Evolutionary conservation across 2,888 invertebrate genomes (phyloP), one percentile per base, ranked within the genome.

Genomic region (Cheilosia impressa): DNA sequence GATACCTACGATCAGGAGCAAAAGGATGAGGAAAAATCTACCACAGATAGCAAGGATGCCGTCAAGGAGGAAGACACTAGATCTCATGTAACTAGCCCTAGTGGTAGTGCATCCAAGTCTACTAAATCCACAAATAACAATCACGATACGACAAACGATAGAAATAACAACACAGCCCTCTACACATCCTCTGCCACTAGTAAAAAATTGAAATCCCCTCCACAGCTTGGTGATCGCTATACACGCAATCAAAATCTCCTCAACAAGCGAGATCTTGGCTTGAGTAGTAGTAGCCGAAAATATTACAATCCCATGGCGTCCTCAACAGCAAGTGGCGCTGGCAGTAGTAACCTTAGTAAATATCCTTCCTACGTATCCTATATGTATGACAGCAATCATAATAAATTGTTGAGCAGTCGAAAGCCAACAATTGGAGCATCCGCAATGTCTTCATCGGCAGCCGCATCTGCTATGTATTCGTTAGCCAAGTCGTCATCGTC

Each of bases 1-100:
- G 96, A 96, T 89, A 96, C 96, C 89, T 94, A 94, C 22, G 93
- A 94, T 27, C 92, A 87, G 34, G 78, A 84, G 6, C 17, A 58
- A 15, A 55, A 73, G 15, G 53, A 71, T 53, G 73, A 72, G 17
- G 38, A 10, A 13, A 75, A 65, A 53, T 17, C 41, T 27, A 15
- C 93, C 58, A 92, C 91, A 7, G 92, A 92, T 43, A 93, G 92
- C 41, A 92, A 91, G 87, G 27, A 31, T 19, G 7, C 60, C 22
- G 92, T 91, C 43, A 92, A 91, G 87, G 89, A 90, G 66, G 87
- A 72, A 19, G 72, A 69, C 69, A 82, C 82, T 50, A 47, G 82
- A 80, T 68, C 69, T 83, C 77, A 87, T 79, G 68, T 83, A 87
- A 75, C 89, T 78, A 88, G 84, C 69, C 80, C 88, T 63, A 87